phyloP scores from a whole-genome alignment of 37 sponge, comb jelly and placozoan species.

The Corticium candelabrum region DNA sequence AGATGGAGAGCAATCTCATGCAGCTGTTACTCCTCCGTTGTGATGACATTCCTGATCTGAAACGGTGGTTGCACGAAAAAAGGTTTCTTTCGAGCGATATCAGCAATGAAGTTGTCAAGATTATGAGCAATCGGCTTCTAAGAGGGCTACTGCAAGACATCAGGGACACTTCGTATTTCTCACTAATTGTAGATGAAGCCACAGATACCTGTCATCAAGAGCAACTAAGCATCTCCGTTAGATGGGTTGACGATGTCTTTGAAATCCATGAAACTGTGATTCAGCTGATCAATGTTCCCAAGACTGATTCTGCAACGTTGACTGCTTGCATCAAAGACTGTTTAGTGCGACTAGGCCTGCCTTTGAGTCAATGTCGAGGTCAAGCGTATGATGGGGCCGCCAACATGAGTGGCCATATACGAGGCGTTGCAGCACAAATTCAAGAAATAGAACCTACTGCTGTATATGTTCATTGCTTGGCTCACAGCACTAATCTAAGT shows the following conservation, averaged over 20 bases:
- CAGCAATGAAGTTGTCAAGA: background rate
- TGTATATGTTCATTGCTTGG: conserved; percentile 43
- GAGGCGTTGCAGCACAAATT: conserved; percentile 32
- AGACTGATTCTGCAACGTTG: conserved; percentile 43
- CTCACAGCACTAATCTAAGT: conserved; percentile 42
- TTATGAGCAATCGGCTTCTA: background rate
- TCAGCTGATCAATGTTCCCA: conserved; percentile 34
- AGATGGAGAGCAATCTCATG: no score
- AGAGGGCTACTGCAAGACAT: background rate
- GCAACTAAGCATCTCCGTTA: conserved; percentile 21
- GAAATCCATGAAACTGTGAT: conserved; percentile 27
- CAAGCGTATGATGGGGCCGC: conserved; percentile 40
- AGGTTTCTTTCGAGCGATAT: no score
- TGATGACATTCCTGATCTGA: no score
- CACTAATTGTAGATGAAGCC: background rate
- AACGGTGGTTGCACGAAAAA: no score
- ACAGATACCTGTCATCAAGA: no score
- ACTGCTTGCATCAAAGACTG: conserved; percentile 19
- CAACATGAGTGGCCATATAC: conserved; percentile 32
- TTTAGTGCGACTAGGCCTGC: conserved; percentile 31
- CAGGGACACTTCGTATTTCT: background rate
- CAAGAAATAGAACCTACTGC: conserved; percentile 22
- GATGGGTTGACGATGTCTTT: conserved; percentile 38
- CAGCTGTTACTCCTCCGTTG: no score
- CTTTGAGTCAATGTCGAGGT: conserved; percentile 37